phyloP scores from a whole-genome alignment of 2,797 vertebrate species.

The Sebastes glaucus region DNA sequence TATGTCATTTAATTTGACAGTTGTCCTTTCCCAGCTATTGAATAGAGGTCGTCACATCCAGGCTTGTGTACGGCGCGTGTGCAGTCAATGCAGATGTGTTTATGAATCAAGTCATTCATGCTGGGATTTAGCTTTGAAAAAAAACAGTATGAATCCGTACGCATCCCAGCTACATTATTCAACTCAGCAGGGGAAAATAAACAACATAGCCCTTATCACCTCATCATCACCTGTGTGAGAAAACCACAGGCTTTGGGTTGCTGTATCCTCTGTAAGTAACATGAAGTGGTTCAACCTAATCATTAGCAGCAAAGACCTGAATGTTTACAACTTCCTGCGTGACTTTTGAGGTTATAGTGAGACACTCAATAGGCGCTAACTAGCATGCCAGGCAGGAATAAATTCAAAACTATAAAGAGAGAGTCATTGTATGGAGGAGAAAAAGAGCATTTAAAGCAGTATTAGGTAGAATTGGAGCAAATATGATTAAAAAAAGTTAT shows the following conservation, averaged over 20 bases:
- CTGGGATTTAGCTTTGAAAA: conserved; percentile 26
- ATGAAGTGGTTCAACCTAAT: neutral
- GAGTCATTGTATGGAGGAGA: neutral
- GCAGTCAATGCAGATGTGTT: conserved; percentile 39
- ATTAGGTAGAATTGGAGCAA: too few species aligned
- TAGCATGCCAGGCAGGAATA: neutral
- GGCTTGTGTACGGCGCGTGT: conserved; percentile 17
- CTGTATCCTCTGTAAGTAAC: conserved; percentile 10
- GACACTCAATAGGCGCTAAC: neutral
- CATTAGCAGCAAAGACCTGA: conserved; percentile 21
- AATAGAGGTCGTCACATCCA: conserved; percentile 67
- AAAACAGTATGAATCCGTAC: neutral
- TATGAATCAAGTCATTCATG: conserved; percentile 21
- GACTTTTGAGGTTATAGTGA: neutral
- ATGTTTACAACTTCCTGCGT: conserved; percentile 14
- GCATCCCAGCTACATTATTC: conserved; percentile 9
- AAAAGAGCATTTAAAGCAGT: neutral
- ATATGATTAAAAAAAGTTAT: too few species aligned
- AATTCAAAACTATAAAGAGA: neutral
- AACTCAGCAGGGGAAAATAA: neutral
- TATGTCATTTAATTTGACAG: conserved; percentile 83
- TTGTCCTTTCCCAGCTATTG: conserved; percentile 78
- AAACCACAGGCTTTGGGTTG: conserved; percentile 19
- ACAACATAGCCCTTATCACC: conserved; percentile 31
- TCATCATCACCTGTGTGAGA: conserved; percentile 17